Conservation (phyloP, 2,797 vertebrate species). For the Coilia nasus region DNA sequence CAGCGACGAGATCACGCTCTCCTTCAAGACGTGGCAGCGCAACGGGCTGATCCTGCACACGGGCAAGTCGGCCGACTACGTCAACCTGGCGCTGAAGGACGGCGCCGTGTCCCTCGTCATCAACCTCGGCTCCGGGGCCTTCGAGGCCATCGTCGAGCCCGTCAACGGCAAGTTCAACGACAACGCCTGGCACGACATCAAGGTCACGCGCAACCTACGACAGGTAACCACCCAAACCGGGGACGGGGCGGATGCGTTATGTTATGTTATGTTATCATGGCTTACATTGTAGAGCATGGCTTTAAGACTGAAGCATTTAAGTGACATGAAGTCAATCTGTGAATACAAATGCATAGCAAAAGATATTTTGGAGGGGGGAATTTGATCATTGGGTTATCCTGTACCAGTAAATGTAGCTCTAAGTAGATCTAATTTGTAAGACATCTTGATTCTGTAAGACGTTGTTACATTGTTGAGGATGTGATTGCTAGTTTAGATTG, state of each 20-base stretch:
- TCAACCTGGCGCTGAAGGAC: conserved; percentile 96
- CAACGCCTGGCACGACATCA: conserved; percentile 97
- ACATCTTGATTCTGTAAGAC: background rate
- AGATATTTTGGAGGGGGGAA: background rate
- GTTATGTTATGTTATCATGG: background rate
- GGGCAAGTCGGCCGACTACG: conserved; percentile 97
- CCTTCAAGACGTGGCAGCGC: conserved; percentile 98
- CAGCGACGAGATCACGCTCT: conserved; percentile 97
- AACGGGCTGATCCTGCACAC: conserved; percentile 98
- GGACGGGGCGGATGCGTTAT: no score
- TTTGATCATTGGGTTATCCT: background rate
- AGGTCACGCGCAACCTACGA: conserved; percentile 98
- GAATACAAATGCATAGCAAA: background rate
- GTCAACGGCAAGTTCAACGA: conserved; percentile 99
- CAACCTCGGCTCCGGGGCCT: conserved; percentile 97
- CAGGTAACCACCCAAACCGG: conserved; percentile 84
- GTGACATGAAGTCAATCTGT: background rate
- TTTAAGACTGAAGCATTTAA: background rate
- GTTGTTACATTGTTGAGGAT: background rate
- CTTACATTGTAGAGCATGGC: conserved; percentile 1
- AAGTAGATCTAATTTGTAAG: background rate
- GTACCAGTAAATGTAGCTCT: background rate
- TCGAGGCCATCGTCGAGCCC: conserved; percentile 97
- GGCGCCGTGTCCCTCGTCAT: conserved; percentile 96
- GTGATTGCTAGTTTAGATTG: conserved; percentile 6